A percentile compares a stretch with the other conserved stretches of the same genome.
Evolutionary conservation across 2,888 invertebrate genomes (phyloP).

Genomic region (Drosophila yooni): DNA sequence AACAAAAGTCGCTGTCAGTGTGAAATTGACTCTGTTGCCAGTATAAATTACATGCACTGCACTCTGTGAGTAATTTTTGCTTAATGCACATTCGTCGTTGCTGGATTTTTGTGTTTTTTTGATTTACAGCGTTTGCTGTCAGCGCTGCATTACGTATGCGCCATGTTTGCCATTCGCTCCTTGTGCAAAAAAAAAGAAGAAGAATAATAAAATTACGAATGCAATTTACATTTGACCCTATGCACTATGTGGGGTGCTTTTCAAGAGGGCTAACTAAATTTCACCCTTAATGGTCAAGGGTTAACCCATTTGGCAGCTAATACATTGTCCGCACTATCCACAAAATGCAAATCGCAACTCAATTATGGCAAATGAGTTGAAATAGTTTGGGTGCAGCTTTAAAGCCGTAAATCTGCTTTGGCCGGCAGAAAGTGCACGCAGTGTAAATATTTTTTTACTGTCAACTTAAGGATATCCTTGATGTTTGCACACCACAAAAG

Average conservation of each 20-base stretch:
- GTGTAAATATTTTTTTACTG: constrained; percentile 72
- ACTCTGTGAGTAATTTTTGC: constrained; percentile 30
- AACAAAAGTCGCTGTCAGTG: constrained; percentile 43
- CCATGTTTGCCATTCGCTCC: constrained; percentile 29
- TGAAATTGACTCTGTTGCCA: constrained; percentile 52
- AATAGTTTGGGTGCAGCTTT: constrained; percentile 35
- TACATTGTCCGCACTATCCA: constrained; percentile 23
- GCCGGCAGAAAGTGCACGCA: constrained; percentile 42
- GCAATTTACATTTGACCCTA: constrained; percentile 60
- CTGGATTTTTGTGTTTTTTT: constrained; percentile 42
- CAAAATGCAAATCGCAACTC: constrained; percentile 44
- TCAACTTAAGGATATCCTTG: constrained; percentile 80
- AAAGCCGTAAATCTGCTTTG: constrained; percentile 28
- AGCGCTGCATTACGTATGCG: constrained; percentile 70
- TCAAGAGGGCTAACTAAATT: constrained; percentile 44
- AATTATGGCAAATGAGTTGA: constrained; percentile 46
- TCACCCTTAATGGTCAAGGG: constrained; percentile 9
- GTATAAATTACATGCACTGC: constrained; percentile 60
- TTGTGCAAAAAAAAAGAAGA: constrained; percentile 43
- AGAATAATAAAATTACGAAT: constrained; percentile 37
- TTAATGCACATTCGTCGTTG: constrained; percentile 22
- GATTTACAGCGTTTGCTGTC: constrained; percentile 66
- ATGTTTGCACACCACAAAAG: constrained; percentile 58
- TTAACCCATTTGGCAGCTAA: constrained; percentile 49
- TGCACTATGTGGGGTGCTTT: constrained; percentile 7